These are phyloP conservation scores for Polyodon spathula DNA, from an alignment of 2,113 vertebrate species.

Conservation along the genomic window DNA sequence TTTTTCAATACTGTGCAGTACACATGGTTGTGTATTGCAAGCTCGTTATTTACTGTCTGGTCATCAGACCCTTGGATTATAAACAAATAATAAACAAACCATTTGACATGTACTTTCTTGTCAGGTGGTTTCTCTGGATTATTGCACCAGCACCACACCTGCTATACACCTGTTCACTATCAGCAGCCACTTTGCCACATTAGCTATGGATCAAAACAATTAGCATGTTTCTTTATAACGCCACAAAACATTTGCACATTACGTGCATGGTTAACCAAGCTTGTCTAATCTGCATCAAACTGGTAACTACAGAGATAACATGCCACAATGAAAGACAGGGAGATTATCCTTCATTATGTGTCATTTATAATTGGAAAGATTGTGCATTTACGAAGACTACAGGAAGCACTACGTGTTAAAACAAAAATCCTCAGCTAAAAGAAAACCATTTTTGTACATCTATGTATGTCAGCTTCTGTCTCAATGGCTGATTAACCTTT, in stretches of 20 bases:
- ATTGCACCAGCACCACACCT: too few species aligned
- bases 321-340: not conserved
- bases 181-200: too few species aligned
- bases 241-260: conserved; percentile 1
- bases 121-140: too few species aligned
- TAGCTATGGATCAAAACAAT: conserved; percentile 16
- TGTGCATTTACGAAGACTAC: not conserved
- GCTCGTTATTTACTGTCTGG: too few species aligned
- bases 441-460: not conserved
- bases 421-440: not conserved
- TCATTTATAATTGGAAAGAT: not conserved
- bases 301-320: not conserved
- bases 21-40: too few species aligned
- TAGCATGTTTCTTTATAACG: conserved; percentile 12
- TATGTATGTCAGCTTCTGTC: not conserved
- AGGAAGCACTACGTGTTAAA: not conserved
- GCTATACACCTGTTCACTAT: too few species aligned
- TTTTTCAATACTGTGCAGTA: too few species aligned
- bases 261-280: conserved; percentile 16
- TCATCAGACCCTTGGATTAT: too few species aligned
- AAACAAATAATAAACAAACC: too few species aligned
- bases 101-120: too few species aligned
- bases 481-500: not conserved
- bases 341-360: not conserved
- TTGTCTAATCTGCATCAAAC: not conserved